Conservation (phyloP, 2,888 invertebrate species). For the Neocrepidodera transversa region DNA sequence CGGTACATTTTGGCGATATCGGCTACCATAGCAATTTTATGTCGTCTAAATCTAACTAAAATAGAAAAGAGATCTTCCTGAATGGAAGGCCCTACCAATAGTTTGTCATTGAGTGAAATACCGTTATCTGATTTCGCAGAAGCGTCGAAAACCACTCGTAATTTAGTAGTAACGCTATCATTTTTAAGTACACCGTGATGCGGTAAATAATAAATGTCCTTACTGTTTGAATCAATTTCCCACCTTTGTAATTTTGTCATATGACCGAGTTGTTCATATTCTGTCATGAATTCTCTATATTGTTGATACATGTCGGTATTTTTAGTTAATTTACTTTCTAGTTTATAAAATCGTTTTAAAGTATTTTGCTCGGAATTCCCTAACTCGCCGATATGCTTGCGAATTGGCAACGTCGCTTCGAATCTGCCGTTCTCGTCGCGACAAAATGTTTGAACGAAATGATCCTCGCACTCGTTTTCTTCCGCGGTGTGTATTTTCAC, state of each 20-base stretch:
- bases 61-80: conserved; percentile 41
- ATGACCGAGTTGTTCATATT: background rate
- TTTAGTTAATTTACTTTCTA: background rate
- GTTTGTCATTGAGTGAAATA: conserved; percentile 40
- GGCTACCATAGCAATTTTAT: conserved; percentile 14
- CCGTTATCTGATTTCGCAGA: conserved; percentile 33
- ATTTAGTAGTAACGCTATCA: conserved; percentile 41
- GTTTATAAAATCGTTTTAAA: background rate
- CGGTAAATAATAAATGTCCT: conserved; percentile 34
- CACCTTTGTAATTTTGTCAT: background rate
- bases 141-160: conserved; percentile 46
- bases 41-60: conserved; percentile 37
- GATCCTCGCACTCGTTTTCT: conserved; percentile 23
- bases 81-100: conserved; percentile 38
- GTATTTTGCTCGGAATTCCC: background rate
- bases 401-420: conserved; percentile 26
- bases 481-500: conserved; percentile 10
- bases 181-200: conserved; percentile 45
- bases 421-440: conserved; percentile 23
- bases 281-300: background rate
- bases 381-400: background rate
- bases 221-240: background rate
- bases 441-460: conserved; percentile 18
- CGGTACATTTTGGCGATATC: conserved; percentile 28
- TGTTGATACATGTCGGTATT: background rate